Conservation (phyloP, 2,888 invertebrate species). For the Pammene aurita region DNA sequence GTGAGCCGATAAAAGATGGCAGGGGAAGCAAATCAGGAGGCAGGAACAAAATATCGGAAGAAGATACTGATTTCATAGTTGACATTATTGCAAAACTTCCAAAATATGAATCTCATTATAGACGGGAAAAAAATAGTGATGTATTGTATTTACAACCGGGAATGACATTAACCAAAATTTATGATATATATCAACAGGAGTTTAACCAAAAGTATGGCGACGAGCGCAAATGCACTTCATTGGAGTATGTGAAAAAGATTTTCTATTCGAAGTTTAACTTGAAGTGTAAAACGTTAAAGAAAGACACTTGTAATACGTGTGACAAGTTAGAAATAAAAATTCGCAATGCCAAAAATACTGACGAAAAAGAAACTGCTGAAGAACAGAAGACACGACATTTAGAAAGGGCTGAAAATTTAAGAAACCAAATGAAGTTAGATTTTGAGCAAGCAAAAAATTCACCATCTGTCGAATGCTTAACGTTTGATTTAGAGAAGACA, state of each 20-base stretch:
- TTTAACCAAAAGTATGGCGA: slow-evolving; percentile 29
- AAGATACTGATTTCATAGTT: slow-evolving; percentile 29
- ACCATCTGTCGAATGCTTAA: too few relatives aligned
- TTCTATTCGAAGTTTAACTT: slow-evolving; percentile 1
- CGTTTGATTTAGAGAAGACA: slow-evolving; percentile 42
- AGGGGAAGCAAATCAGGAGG: background rate
- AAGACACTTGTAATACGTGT: too few relatives aligned
- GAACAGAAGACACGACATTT: background rate
- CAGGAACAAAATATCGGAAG: background rate
- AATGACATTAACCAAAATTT: slow-evolving; percentile 41
- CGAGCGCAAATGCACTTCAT: background rate
- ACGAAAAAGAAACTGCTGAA: too few relatives aligned
- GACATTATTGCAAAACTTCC: slow-evolving; percentile 41
- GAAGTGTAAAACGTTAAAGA: background rate
- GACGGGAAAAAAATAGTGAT: too few relatives aligned
- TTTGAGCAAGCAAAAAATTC: slow-evolving; percentile 37
- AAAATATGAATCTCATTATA: slow-evolving; percentile 44
- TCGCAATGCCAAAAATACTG: too few relatives aligned
- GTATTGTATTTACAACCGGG: slow-evolving; percentile 39
- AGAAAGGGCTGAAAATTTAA: slow-evolving; percentile 6
- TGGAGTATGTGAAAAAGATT: slow-evolving; percentile 6
- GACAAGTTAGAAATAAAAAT: too few relatives aligned
- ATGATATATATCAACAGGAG: slow-evolving; percentile 40
- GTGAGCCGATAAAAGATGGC: slow-evolving; percentile 1
- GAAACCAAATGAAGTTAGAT: slow-evolving; percentile 38